Conservation (phyloP, 2,113 vertebrate genomes). For the Carollia perspicillata region DNA sequence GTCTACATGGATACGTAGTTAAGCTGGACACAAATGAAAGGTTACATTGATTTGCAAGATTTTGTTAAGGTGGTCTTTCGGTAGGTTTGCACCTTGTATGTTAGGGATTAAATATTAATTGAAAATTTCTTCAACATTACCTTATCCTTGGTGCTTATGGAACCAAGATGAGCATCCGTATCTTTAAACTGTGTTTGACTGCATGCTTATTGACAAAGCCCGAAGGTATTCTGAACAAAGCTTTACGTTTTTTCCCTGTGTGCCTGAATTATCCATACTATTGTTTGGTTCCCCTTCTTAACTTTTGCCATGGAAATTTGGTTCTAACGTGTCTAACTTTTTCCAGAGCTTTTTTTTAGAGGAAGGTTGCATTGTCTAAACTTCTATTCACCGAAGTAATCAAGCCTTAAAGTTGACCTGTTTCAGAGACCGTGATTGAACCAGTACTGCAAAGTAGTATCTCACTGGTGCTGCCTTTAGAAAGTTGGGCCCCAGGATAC, state of each 20-base stretch:
- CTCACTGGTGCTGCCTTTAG: not conserved
- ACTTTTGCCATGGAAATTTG: not conserved
- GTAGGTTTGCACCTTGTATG: not conserved
- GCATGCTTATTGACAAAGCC: not conserved
- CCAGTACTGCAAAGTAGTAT: not conserved
- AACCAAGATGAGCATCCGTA: not conserved
- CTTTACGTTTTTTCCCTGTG: not conserved
- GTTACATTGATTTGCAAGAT: not conserved
- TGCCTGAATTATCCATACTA: not conserved
- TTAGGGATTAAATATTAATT: constrained; percentile 4
- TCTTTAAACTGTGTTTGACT: not conserved
- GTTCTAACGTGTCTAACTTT: not conserved
- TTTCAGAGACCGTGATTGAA: not conserved
- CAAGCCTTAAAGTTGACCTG: not conserved
- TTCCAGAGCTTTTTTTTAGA: not conserved
- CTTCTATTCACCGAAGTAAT: not conserved
- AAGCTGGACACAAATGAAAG: not conserved
- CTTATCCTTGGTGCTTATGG: not conserved
- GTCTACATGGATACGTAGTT: no score
- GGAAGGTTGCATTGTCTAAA: not conserved
- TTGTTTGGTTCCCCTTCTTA: constrained; percentile 3
- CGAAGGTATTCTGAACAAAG: not conserved
- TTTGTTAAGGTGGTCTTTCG: not conserved
- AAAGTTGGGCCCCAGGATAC: not conserved
- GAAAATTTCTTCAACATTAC: not conserved